Evolutionary conservation across 2,888 invertebrate genomes (phyloP).

Genomic region (Eristalis arbustorum): DNA sequence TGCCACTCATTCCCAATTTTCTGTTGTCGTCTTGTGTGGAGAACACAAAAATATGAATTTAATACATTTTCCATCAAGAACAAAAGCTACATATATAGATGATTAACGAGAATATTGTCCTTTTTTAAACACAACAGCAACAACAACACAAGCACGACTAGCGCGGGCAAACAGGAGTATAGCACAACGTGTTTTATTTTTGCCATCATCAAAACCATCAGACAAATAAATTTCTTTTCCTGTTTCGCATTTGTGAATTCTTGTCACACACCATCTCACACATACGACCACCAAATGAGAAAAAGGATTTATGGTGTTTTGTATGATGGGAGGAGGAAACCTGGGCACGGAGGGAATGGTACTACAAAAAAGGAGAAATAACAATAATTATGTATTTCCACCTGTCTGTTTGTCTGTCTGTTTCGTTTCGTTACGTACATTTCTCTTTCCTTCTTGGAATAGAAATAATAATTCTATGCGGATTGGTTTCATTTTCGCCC

Average conservation of each 20-base stretch:
- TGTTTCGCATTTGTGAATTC: conserved; percentile 68
- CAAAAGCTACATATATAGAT: conserved; percentile 51
- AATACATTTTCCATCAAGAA: conserved; percentile 60
- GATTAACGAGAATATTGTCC: conserved; percentile 63
- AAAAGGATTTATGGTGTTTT: conserved; percentile 52
- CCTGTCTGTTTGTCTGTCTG: conserved; percentile 65
- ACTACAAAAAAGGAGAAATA: conserved; percentile 58
- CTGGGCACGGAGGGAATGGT: conserved; percentile 38
- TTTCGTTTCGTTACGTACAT: conserved; percentile 38
- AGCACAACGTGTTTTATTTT: conserved; percentile 49
- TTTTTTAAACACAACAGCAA: conserved; percentile 36
- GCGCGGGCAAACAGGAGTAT: not conserved
- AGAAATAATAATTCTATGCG: conserved; percentile 68
- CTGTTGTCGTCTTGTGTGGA: not conserved
- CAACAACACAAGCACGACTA: conserved; percentile 3
- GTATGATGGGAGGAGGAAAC: not conserved
- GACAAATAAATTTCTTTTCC: conserved; percentile 70
- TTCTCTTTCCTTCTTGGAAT: conserved; percentile 54
- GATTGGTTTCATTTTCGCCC: conserved; percentile 70
- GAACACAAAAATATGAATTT: conserved; percentile 58
- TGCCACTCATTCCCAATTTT: conserved; percentile 18
- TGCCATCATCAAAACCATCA: conserved; percentile 64
- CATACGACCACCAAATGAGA: conserved; percentile 59
- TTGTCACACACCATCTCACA: conserved; percentile 66
- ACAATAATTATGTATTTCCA: conserved; percentile 68